Base-by-base conservation (phyloP, 2,797 vertebrate genomes). In the Cetoscarus ocellatus region DNA sequence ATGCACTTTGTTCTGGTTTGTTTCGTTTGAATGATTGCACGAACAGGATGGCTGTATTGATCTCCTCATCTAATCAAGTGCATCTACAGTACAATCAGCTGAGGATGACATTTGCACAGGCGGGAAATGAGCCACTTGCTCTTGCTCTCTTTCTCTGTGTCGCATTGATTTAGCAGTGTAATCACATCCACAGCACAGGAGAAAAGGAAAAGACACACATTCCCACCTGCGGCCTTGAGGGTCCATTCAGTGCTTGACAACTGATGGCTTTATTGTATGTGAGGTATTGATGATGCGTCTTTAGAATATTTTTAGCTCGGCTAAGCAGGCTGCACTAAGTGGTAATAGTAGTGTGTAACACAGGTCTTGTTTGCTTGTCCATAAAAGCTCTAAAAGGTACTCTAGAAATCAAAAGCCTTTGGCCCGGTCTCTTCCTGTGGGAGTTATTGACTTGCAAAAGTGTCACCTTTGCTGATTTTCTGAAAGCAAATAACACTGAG, bases 21-120 rank as follows among this genome's bases (percentile, higher is more conserved):
- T 85, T 52, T 63, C 66, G 64, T 74, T 67, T 75, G 67, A 86
- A 70, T 42, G 47, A 69, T 84, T 51, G 18, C 59, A 64, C 56
- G 61, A 77, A 73, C 70, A 67, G 42, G 56, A 43, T 61, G 39
- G 27, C 34, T 5, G 55, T 66, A 92, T 91, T 10, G 87, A 91
- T 90, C 67, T 35, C 19, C 52, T 66, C 60, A 49, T 90, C 75
- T 88, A 80, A 90, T 81, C 70, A 79, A 56, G 71, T 65, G 63
- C 61, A 82, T 85, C 79, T 84, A 63, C 63, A 64, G 70, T 66
- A 61, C 73, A 48, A 61, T 77, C 54, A 8, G 63, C 36, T 7
- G 39, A 61, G 72, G 53, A 55, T 82, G 88, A 76, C 86, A 85
- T 90, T 88, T 87, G 82, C 77, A 80, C 77, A 60, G 75, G 49